These are phyloP conservation scores for Rostratula benghalensis DNA, from an alignment of 2,113 vertebrate genomes.

Conservation along the genomic window DNA sequence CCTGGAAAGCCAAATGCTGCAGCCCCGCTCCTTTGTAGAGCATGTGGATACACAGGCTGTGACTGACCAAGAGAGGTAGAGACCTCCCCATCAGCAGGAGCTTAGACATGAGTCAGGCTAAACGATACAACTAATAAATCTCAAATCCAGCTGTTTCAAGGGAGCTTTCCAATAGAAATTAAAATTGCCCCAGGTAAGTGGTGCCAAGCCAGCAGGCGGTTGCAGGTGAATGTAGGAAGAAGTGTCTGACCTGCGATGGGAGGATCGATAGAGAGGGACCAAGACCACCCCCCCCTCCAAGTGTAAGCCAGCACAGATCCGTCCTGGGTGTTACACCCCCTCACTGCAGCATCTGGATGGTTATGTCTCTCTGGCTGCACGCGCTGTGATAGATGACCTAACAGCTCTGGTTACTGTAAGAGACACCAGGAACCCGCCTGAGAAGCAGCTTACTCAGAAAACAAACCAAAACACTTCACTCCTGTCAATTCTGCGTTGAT, in stretches of 20 bases:
- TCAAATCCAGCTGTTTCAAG: background rate
- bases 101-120: background rate
- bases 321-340: background rate
- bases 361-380: fast-evolving
- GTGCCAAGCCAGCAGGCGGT: background rate
- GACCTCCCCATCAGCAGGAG: background rate
- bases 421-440: background rate
- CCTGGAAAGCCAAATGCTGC: background rate
- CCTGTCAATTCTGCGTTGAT: background rate
- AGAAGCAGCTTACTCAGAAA: background rate
- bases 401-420: background rate
- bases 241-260: background rate
- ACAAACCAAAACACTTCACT: background rate
- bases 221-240: background rate
- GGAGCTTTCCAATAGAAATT: background rate
- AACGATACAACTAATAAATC: background rate
- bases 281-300: background rate
- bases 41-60: fast-evolving
- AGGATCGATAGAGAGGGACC: background rate
- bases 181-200: background rate
- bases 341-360: background rate
- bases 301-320: background rate
- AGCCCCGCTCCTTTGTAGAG: fast-evolving
- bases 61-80: background rate
- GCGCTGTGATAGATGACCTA: fast-evolving